Percentiles rank a stretch among this genome's conserved stretches.
Evolutionary conservation across 2,113 vertebrate genomes (phyloP).

Genomic region (Dromaius novaehollandiae): DNA sequence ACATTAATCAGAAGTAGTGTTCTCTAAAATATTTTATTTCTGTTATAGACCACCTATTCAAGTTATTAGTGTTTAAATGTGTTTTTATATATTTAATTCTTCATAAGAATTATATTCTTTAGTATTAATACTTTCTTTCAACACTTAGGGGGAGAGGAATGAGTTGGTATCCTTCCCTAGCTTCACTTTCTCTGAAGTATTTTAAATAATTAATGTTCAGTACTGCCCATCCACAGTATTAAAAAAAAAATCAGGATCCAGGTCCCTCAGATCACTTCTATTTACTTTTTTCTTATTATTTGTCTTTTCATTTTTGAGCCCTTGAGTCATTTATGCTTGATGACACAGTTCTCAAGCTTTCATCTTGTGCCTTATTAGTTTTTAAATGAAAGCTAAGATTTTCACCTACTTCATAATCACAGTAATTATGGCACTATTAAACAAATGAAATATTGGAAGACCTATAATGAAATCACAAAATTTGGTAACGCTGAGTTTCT

Average conservation of each 20-base stretch:
- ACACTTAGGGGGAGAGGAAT: neutral
- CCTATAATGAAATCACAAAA: neutral
- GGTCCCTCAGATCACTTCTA: neutral
- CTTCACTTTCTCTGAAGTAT: neutral
- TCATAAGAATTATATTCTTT: neutral
- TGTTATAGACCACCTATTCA: neutral
- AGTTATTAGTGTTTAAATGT: neutral
- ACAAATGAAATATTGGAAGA: neutral
- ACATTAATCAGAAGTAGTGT: neutral
- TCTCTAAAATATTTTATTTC: slow-evolving; percentile 12
- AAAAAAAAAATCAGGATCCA: neutral
- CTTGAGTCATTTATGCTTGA: neutral
- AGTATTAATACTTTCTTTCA: neutral
- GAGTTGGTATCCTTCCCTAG: neutral
- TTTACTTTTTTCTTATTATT: neutral
- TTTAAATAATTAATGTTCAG: neutral
- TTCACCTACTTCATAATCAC: neutral
- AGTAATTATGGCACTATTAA: neutral
- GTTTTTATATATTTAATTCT: neutral
- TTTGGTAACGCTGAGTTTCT: neutral
- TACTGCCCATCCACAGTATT: neutral
- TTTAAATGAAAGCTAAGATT: slow-evolving; percentile 1
- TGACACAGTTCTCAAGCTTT: neutral
- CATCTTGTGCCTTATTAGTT: neutral
- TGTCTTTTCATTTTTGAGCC: neutral